Evolutionary conservation across 1,140 invertebrate genomes (phyloP).

Genomic region (Aradophagus sp.): DNA sequence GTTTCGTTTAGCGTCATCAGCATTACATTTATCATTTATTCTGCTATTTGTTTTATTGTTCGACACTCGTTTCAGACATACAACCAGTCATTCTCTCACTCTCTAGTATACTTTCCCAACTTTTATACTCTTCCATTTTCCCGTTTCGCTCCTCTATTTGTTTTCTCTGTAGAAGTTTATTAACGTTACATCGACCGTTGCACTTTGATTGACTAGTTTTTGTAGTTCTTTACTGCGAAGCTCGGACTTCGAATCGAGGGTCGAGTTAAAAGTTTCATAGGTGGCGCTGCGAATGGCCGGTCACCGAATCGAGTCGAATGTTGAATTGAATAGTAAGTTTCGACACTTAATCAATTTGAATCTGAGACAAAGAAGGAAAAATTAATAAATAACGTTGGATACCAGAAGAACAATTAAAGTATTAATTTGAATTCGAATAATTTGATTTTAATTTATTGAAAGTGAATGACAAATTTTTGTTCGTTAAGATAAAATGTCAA

Average conservation of each 20-base stretch:
- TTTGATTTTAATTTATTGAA: no score
- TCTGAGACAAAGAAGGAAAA: no score
- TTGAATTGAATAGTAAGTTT: no score
- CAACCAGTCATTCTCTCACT: background rate
- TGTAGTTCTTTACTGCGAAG: slow-evolving; percentile 59
- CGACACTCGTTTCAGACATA: slow-evolving; percentile 27
- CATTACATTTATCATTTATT: slow-evolving; percentile 21
- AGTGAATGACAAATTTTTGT: no score
- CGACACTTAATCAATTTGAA: no score
- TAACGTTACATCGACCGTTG: slow-evolving; percentile 70
- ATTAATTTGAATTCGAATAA: no score
- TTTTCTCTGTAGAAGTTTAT: slow-evolving; percentile 56
- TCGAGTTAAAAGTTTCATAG: no score
- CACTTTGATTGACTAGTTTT: slow-evolving; percentile 76
- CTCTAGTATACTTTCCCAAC: background rate
- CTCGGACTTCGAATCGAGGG: slow-evolving; percentile 13
- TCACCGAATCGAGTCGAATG: no score
- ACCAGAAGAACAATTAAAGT: no score
- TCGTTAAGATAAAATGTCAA: no score
- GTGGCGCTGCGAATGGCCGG: no score
- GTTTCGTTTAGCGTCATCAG: slow-evolving; percentile 15
- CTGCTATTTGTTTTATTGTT: slow-evolving; percentile 19
- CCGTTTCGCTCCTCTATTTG: slow-evolving; percentile 24
- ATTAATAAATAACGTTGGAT: no score
- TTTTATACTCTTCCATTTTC: slow-evolving; percentile 4